Percentiles rank a stretch among this genome's conserved stretches.
phyloP scores from a whole-genome alignment of 2,113 vertebrate species.

The Pangasianodon gigas region DNA sequence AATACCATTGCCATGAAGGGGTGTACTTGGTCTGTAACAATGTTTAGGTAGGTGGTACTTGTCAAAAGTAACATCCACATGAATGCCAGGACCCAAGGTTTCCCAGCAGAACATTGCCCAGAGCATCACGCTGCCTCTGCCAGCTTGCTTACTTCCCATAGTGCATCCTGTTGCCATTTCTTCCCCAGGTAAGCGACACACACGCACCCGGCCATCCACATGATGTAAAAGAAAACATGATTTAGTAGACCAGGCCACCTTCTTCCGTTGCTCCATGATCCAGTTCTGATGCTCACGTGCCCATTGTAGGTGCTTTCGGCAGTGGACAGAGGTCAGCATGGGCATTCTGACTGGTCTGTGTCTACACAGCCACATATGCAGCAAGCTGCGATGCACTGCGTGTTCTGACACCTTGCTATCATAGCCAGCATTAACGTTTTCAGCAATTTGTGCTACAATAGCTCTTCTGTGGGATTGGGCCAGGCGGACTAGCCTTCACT shows the following conservation, averaged over 20 bases:
- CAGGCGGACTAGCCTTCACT: background rate
- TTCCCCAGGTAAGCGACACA: background rate
- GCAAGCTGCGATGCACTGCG: background rate
- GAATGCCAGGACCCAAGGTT: background rate
- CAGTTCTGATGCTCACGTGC: background rate
- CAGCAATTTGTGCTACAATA: background rate
- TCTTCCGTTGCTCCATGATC: background rate
- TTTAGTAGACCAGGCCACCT: background rate
- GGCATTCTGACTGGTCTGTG: background rate
- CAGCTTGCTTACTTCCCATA: background rate
- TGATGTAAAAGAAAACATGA: background rate
- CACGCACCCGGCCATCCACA: background rate
- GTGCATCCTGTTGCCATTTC: background rate
- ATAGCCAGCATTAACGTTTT: background rate
- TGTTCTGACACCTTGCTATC: background rate
- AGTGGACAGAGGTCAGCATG: background rate
- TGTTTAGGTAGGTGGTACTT: background rate
- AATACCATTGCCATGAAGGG: background rate
- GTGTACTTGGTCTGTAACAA: background rate
- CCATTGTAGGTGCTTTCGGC: background rate
- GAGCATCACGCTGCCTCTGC: background rate
- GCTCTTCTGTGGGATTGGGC: background rate
- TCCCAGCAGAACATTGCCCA: background rate
- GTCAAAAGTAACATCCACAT: background rate
- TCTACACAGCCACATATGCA: background rate